Evolutionary conservation across 2,888 invertebrate species (phyloP).

Genomic region (Phyto melanocephala): DNA sequence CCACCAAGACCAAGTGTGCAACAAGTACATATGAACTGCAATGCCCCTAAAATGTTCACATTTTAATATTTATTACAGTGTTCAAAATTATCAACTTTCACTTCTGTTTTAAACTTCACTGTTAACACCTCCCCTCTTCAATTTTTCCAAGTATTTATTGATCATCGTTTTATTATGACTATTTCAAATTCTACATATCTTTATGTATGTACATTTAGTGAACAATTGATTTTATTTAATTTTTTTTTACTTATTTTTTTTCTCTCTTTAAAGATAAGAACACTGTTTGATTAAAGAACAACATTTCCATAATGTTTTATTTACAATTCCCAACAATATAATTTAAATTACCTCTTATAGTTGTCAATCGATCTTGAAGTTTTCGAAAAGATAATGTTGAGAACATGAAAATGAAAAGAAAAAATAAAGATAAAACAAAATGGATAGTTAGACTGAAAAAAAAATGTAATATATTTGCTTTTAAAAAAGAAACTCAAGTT

Average conservation of each 20-base stretch:
- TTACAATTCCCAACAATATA: constrained; percentile 62
- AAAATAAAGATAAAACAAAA: constrained; percentile 3
- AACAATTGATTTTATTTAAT: constrained; percentile 14
- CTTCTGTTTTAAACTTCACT: not conserved
- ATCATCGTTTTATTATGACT: constrained; percentile 1
- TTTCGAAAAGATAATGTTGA: constrained; percentile 31
- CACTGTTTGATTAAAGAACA: not conserved
- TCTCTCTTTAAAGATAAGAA: constrained; percentile 24
- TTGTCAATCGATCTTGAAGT: constrained; percentile 34
- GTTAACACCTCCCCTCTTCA: not conserved
- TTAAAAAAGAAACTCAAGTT: constrained; percentile 15
- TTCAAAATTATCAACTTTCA: too few species aligned
- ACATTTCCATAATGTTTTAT: constrained; percentile 39
- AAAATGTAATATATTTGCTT: constrained; percentile 39
- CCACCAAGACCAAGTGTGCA: too few species aligned
- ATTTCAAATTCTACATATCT: constrained; percentile 9
- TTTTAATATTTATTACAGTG: too few species aligned
- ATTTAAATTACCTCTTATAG: constrained; percentile 52
- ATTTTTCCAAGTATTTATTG: not conserved
- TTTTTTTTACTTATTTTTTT: not conserved
- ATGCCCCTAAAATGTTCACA: too few species aligned
- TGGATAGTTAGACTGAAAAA: constrained; percentile 23
- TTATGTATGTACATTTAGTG: not conserved
- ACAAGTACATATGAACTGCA: too few species aligned
- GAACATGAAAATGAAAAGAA: not conserved